phyloP scores from a whole-genome alignment of 2,888 invertebrate genomes.

The Branchipolynoe longqiensis region DNA sequence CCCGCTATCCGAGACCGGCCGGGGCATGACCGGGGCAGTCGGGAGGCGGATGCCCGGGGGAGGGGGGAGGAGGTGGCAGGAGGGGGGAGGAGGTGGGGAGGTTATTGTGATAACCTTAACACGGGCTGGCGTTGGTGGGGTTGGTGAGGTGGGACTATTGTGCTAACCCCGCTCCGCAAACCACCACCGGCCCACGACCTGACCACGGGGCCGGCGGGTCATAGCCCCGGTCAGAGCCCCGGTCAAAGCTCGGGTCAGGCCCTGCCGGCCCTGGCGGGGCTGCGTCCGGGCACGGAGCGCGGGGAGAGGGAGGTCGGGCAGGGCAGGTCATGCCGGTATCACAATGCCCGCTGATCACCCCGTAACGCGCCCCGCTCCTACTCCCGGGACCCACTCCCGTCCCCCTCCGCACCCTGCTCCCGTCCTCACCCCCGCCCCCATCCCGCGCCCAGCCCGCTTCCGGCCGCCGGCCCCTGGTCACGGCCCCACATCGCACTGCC shows the following conservation, averaged over 20 bases:
- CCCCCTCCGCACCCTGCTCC: too few species aligned
- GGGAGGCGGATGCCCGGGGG: too few species aligned
- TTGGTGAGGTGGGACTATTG: constrained; percentile 42
- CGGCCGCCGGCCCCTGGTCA: too few species aligned
- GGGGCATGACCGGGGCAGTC: too few species aligned
- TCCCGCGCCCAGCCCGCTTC: too few species aligned
- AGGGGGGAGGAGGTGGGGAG: neutral
- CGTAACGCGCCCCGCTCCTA: neutral
- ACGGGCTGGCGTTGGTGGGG: neutral
- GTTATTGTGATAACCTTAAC: constrained; percentile 53
- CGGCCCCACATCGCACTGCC: too few species aligned
- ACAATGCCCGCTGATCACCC: constrained; percentile 44
- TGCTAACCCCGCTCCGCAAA: constrained; percentile 25
- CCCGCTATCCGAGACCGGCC: too few species aligned
- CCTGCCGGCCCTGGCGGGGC: neutral
- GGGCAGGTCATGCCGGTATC: constrained; percentile 42
- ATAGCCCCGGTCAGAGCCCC: neutral
- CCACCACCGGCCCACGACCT: constrained; percentile 24
- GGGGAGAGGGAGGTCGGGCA: neutral
- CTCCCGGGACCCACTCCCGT: too few species aligned
- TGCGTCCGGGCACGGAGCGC: neutral
- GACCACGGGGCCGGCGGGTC: neutral
- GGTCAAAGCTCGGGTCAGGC: constrained; percentile 6
- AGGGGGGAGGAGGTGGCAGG: too few species aligned
- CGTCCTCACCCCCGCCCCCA: too few species aligned